Conservation (phyloP, 2,113 vertebrate genomes). For the Axis porcinus region DNA sequence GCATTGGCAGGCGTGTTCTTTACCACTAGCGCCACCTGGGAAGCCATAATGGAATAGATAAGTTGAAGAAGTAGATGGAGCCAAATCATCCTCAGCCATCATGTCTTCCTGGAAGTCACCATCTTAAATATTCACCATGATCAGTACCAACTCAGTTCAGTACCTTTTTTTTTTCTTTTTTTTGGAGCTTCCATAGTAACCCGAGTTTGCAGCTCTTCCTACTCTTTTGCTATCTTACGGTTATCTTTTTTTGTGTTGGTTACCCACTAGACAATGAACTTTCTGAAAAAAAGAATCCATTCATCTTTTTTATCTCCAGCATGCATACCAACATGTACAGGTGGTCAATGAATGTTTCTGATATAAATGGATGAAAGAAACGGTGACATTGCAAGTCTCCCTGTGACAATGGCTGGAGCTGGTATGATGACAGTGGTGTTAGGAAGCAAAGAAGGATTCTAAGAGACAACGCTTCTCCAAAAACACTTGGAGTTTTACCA, state of each 20-base stretch:
- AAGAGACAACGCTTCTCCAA: not conserved
- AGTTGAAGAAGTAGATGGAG: not conserved
- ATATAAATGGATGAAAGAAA: not conserved
- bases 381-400: not conserved
- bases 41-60: not conserved
- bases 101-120: not conserved
- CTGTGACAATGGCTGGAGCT: not conserved
- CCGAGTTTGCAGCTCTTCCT: not conserved
- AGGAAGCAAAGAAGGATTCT: not conserved
- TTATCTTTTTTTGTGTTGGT: not conserved
- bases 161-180: not conserved
- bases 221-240: not conserved
- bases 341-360: not conserved
- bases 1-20: not conserved
- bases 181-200: not conserved
- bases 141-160: not conserved
- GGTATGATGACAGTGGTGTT: not conserved
- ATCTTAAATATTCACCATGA: not conserved
- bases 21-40: not conserved
- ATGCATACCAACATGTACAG: not conserved
- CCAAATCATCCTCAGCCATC: not conserved
- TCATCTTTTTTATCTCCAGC: not conserved
- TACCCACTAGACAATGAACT: not conserved
- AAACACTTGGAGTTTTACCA: not conserved
- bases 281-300: not conserved